Evolutionary conservation across 2,888 invertebrate species (phyloP).

Genomic region (Ormyrus labotus): DNA sequence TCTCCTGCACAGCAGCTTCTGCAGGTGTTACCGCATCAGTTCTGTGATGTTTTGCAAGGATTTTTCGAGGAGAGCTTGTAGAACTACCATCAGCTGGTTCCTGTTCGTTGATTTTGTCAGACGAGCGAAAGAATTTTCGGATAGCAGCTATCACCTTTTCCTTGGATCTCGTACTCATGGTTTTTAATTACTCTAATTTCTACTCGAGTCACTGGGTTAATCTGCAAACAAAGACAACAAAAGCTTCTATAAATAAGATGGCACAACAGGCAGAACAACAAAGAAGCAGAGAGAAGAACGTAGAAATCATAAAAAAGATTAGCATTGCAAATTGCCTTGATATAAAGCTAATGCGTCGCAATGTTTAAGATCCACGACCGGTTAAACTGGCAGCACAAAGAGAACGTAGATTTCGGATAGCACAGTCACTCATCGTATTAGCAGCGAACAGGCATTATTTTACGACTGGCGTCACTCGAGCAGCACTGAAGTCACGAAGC

Average conservation of each 20-base stretch:
- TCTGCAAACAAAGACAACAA: slow-evolving; percentile 32
- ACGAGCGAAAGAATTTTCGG: slow-evolving; percentile 85
- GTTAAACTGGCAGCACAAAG: slow-evolving; percentile 16
- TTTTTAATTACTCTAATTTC: slow-evolving; percentile 17
- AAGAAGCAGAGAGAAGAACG: neutral
- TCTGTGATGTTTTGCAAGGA: slow-evolving; percentile 71
- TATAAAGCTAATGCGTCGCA: slow-evolving; percentile 10
- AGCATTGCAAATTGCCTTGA: slow-evolving; percentile 43
- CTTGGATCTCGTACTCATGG: slow-evolving; percentile 87
- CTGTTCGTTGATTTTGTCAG: slow-evolving; percentile 83
- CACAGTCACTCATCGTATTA: slow-evolving; percentile 1
- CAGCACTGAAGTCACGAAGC: neutral
- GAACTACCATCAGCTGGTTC: slow-evolving; percentile 79
- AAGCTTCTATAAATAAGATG: neutral
- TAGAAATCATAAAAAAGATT: slow-evolving; percentile 15
- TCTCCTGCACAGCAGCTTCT: slow-evolving; percentile 67
- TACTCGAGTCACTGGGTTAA: slow-evolving; percentile 12
- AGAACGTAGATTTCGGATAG: slow-evolving; percentile 1
- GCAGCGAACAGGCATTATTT: neutral
- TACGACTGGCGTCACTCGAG: slow-evolving; percentile 8
- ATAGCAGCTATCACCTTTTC: slow-evolving; percentile 89
- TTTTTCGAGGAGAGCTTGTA: slow-evolving; percentile 80
- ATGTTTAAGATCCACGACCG: slow-evolving; percentile 27
- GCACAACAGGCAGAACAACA: neutral
- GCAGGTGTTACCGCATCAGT: slow-evolving; percentile 72